These are phyloP conservation scores for Cryptophagus acutangulus DNA, from an alignment of 2,888 invertebrate species.

Conservation along the genomic window DNA sequence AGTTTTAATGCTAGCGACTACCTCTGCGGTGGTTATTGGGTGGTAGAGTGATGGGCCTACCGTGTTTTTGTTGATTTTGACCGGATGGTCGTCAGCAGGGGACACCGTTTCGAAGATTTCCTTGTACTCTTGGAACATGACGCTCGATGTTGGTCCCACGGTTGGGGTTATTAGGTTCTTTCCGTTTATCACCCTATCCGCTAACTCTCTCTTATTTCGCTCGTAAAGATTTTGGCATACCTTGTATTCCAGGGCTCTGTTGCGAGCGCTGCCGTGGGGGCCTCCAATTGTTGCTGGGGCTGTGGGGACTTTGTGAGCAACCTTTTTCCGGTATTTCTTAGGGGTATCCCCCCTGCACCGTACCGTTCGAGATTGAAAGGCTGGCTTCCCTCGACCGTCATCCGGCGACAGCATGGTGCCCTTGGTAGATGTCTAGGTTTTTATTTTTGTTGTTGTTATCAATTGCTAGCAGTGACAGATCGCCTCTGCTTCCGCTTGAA, in stretches of 20 bases:
- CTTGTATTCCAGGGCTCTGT: background rate
- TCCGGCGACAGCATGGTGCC: too few relatives aligned
- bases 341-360: too few relatives aligned
- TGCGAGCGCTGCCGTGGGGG: background rate
- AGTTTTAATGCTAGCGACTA: background rate
- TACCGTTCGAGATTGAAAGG: too few relatives aligned
- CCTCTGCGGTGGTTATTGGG: background rate
- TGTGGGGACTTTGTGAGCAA: too few relatives aligned
- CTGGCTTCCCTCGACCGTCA: too few relatives aligned
- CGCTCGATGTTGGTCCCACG: background rate
- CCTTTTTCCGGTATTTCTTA: too few relatives aligned
- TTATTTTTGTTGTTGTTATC: too few relatives aligned
- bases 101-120: background rate
- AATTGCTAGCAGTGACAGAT: too few relatives aligned
- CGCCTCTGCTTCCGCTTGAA: too few relatives aligned
- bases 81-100: background rate
- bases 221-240: background rate
- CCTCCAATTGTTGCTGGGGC: too few relatives aligned
- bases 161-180: background rate
- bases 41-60: background rate
- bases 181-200: background rate
- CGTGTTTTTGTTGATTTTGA: background rate
- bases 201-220: background rate
- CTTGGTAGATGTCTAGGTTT: too few relatives aligned
- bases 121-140: background rate